These are phyloP conservation scores for Drosophila repleta DNA, from an alignment of 1,140 invertebrate species.

Conservation along the genomic window DNA sequence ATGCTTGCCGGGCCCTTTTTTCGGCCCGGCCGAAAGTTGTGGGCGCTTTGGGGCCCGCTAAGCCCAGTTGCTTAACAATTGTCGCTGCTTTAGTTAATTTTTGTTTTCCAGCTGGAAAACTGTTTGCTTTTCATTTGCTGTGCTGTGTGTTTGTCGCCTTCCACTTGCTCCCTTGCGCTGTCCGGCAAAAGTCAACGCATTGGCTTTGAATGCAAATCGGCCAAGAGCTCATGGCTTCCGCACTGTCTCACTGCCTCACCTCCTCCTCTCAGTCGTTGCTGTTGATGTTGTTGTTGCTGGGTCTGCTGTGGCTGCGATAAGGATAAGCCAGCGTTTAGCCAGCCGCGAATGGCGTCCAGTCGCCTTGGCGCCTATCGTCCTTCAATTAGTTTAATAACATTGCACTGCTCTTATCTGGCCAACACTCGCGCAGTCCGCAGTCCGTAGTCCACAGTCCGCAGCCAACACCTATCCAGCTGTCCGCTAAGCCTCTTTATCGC, in stretches of 20 bases:
- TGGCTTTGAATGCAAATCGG: constrained; percentile 75
- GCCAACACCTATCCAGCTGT: constrained; percentile 18
- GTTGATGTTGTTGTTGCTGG: constrained; percentile 17
- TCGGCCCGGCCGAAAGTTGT: neutral
- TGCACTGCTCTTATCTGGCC: constrained; percentile 50
- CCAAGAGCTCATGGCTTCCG: constrained; percentile 59
- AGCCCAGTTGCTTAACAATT: constrained; percentile 42
- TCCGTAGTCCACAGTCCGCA: neutral
- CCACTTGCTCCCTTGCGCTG: constrained; percentile 11
- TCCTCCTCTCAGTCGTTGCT: constrained; percentile 13
- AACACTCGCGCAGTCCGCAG: constrained; percentile 9
- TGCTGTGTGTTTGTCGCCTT: constrained; percentile 21
- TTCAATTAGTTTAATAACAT: constrained; percentile 81
- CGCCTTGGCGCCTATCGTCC: constrained; percentile 62
- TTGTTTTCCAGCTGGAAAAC: constrained; percentile 40
- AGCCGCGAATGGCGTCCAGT: constrained; percentile 5
- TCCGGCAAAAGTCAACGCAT: constrained; percentile 75
- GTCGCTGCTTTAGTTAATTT: constrained; percentile 39
- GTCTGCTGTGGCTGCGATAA: constrained; percentile 61
- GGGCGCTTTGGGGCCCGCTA: neutral
- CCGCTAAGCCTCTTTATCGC: constrained; percentile 22
- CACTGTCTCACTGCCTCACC: neutral
- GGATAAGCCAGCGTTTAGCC: constrained; percentile 54
- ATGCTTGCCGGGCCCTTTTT: neutral
- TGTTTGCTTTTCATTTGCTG: constrained; percentile 51